phyloP scores from a whole-genome alignment of 2,888 invertebrate genomes.

The Agrenia bidenticulata region DNA sequence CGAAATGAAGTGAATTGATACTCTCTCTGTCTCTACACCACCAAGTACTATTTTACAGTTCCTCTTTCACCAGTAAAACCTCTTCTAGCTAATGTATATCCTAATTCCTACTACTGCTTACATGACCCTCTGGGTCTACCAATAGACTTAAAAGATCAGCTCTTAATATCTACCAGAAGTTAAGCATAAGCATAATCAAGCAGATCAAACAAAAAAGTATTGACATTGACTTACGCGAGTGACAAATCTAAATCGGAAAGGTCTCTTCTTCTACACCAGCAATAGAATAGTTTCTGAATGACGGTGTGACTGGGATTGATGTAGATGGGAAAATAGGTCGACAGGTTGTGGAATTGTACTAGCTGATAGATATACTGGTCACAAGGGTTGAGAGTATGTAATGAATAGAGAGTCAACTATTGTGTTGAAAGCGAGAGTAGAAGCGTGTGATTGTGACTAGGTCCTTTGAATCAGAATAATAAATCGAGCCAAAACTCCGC shows the following conservation, averaged over 20 bases:
- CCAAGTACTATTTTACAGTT: no score
- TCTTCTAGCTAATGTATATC: no score
- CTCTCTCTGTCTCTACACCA: not conserved
- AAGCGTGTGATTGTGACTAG: constrained; percentile 6
- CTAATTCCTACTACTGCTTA: no score
- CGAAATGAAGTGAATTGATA: constrained; percentile 12
- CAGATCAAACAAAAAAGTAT: not conserved
- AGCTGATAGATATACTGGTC: no score
- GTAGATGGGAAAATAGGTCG: not conserved
- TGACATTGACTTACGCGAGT: not conserved
- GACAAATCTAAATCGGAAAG: constrained; percentile 1
- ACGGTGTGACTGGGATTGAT: not conserved
- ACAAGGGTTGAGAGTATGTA: no score
- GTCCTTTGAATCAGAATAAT: constrained; percentile 10
- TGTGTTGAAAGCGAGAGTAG: not conserved
- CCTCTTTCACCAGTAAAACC: no score
- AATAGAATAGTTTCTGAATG: not conserved
- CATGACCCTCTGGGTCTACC: no score
- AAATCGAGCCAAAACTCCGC: not conserved
- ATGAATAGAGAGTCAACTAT: no score
- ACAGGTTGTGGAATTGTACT: no score
- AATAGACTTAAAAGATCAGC: no score
- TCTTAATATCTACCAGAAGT: no score
- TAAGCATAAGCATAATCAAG: no score
- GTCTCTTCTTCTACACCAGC: not conserved